These are phyloP conservation scores for Nyctereutes procyonoides DNA, from an alignment of 2,113 vertebrate genomes.

Conservation along the genomic window DNA sequence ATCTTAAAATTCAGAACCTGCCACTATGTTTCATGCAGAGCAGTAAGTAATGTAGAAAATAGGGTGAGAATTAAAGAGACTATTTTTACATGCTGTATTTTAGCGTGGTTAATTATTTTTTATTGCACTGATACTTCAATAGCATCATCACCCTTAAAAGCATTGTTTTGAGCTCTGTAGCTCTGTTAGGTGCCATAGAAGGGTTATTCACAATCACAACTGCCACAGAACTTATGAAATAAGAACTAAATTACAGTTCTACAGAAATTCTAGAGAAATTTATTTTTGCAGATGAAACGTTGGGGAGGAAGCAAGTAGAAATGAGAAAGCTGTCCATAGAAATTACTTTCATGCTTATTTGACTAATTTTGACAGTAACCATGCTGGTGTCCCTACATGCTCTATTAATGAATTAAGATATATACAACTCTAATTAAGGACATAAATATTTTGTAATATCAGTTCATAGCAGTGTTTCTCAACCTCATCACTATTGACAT, in stretches of 20 bases:
- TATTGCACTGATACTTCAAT: slow-evolving; percentile 32
- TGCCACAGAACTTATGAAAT: neutral
- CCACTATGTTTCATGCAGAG: neutral
- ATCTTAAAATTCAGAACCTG: slow-evolving; percentile 30
- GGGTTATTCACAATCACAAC: neutral
- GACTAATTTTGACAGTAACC: slow-evolving; percentile 7
- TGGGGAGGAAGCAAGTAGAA: neutral
- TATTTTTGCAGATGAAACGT: slow-evolving; percentile 9
- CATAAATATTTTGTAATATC: neutral
- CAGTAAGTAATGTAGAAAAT: neutral
- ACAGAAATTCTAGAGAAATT: slow-evolving; percentile 12
- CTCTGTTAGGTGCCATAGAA: neutral
- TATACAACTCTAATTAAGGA: neutral
- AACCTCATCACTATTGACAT: neutral
- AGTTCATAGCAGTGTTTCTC: neutral
- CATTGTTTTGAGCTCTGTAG: neutral
- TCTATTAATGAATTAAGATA: neutral
- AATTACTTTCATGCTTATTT: slow-evolving; percentile 22
- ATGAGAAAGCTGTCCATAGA: neutral
- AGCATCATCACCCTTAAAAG: neutral
- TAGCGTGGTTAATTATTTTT: neutral
- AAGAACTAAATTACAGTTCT: slow-evolving; percentile 3
- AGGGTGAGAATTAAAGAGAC: neutral
- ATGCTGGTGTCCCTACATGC: neutral
- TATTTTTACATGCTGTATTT: slow-evolving; percentile 20